These are phyloP conservation scores for Collichthys lucidus DNA, from an alignment of 2,113 vertebrate species.

Conservation along the genomic window DNA sequence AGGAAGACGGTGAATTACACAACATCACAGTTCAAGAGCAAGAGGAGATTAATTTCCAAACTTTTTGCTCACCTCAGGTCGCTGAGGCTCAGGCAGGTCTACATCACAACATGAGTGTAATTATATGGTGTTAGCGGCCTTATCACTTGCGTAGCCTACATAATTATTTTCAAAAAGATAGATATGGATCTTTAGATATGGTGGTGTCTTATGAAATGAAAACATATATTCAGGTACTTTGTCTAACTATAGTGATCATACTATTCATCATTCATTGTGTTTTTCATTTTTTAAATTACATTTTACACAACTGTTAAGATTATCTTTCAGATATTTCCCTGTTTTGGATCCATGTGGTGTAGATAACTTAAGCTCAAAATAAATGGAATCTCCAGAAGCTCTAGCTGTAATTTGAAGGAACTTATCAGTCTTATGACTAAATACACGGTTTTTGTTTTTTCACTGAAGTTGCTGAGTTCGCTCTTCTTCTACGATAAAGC, in stretches of 20 bases:
- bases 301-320: constrained; percentile 2
- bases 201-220: neutral
- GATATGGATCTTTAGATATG: neutral
- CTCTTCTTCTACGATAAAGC: constrained; percentile 43
- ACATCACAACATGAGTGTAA: neutral
- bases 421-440: neutral
- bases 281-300: neutral
- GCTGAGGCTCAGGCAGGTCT: neutral
- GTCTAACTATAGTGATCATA: neutral
- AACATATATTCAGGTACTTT: neutral
- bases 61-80: neutral
- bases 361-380: neutral
- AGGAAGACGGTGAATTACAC: constrained; percentile 34
- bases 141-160: no score
- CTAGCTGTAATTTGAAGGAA: neutral
- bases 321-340: neutral
- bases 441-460: constrained; percentile 6
- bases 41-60: constrained; percentile 37
- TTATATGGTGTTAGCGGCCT: neutral
- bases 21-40: constrained; percentile 56
- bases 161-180: neutral
- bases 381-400: neutral
- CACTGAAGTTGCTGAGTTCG: constrained; percentile 43
- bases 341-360: neutral
- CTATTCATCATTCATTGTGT: neutral